Evolutionary conservation across 1,140 invertebrate species (phyloP), one percentile per base, ranked within the genome.

Genomic region (Prorops nasuta): DNA sequence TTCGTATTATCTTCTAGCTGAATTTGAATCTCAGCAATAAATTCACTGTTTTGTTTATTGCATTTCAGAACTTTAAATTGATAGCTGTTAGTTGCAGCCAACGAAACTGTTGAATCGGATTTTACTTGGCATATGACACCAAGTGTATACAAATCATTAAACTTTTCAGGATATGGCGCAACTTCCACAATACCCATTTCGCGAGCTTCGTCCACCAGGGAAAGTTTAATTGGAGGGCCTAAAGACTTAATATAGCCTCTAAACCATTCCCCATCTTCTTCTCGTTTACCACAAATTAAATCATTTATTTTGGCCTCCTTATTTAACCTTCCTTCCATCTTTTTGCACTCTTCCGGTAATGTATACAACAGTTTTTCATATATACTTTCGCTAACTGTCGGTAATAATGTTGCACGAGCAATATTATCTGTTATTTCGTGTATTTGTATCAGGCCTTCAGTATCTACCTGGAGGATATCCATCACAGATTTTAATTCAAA

Each of bases 271-370:
- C 28, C 35, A 3, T 56, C 48, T 2, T 24, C 10, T 22, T 15
- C 37, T 44, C 49, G 38, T 1, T 14, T 8, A 1, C 62, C 66
- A 34, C 58, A 64, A 38, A 73, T 46, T 2, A 66, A 44, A 12
- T 72, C 68, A 17, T 55, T 64, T 3, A 63, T 3, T 14, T 63
- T 9, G 66, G 64, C 14, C 64, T 73, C 31, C 39, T 63, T 44
- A 54, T 15, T 45, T 16, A 24, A 50, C 43, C 10, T 28, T 28
- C n/a, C n/a, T n/a, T n/a, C n/a, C n/a, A 40, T 38, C 37, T 45
- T n/a, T 24, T 21, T 40, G 36, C 18, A 32, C 44, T 38, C 19
- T 20, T 18, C 21, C 3, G 21, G 24, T 36, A 9, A 43, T 16
- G 18, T 3, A 9, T 24, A 6, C 19, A 12, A 6, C 3, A 9